Percentiles rank a stretch among this genome's conserved stretches.
phyloP scores from a whole-genome alignment of 2,113 vertebrate species.

The Uropsilus gracilis region DNA sequence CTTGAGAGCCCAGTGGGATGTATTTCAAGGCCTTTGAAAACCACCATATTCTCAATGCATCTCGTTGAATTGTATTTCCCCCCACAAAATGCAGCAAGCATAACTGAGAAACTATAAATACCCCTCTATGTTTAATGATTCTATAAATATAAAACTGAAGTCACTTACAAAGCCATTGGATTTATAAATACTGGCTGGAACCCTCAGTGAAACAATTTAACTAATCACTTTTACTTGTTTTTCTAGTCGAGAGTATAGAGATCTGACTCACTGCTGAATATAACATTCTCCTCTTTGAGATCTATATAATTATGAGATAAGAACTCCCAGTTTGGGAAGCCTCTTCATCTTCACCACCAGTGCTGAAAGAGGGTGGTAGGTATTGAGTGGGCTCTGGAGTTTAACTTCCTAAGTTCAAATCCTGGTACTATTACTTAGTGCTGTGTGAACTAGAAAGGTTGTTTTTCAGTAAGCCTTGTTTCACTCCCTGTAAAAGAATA shows the following conservation, averaged over 20 bases:
- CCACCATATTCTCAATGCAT: background rate
- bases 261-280: background rate
- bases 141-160: constrained; percentile 36
- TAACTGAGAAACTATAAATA: constrained; percentile 49
- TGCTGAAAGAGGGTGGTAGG: background rate
- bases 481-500: background rate
- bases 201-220: constrained; percentile 34
- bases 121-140: constrained; percentile 24
- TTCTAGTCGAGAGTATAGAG: background rate
- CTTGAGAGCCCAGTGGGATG: background rate
- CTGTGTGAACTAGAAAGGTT: background rate
- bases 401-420: background rate
- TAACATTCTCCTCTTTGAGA: background rate
- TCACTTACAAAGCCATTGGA: constrained; percentile 59
- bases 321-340: background rate
- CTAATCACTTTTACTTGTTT: constrained; percentile 36
- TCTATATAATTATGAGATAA: background rate
- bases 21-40: background rate
- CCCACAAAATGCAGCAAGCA: background rate
- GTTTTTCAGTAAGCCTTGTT: background rate
- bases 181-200: constrained; percentile 24
- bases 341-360: background rate
- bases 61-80: constrained; percentile 31
- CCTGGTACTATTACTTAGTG: background rate
- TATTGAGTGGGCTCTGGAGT: background rate